Evolutionary conservation across 2,888 invertebrate genomes (phyloP).

Genomic region (Melolontha melolontha): DNA sequence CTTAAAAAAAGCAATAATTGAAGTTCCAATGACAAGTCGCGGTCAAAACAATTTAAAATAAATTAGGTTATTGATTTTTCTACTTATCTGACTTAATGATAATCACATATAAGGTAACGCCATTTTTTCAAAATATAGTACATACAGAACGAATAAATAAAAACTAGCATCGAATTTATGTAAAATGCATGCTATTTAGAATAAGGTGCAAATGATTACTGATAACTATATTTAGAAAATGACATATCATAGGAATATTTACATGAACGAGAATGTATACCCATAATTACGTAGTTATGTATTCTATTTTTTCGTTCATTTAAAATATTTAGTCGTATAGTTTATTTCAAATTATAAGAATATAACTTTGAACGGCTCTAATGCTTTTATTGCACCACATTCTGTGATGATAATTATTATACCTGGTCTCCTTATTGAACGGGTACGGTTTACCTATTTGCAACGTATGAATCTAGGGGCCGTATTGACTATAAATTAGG

Average conservation of each 20-base stretch:
- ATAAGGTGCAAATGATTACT: conserved; percentile 32
- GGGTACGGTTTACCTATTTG: too few relatives aligned
- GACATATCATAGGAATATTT: conserved; percentile 10
- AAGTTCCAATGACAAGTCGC: not conserved
- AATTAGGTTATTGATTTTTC: conserved; percentile 33
- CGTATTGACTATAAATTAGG: too few relatives aligned
- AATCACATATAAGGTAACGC: not conserved
- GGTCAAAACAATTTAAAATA: conserved; percentile 21
- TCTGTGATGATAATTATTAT: too few relatives aligned
- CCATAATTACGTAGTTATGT: not conserved
- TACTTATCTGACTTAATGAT: conserved; percentile 3
- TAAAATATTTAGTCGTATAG: too few relatives aligned
- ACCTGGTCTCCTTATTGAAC: too few relatives aligned
- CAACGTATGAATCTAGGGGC: too few relatives aligned
- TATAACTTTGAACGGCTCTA: too few relatives aligned
- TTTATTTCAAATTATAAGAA: too few relatives aligned
- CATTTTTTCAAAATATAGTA: not conserved
- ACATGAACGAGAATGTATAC: not conserved
- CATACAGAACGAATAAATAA: not conserved
- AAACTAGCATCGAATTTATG: conserved; percentile 10
- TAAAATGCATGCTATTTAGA: conserved; percentile 31
- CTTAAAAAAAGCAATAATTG: too few relatives aligned
- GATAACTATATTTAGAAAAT: conserved; percentile 22
- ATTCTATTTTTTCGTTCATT: too few relatives aligned
- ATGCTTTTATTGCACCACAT: too few relatives aligned